Evolutionary conservation across 1,140 invertebrate species (phyloP).

Genomic region (Saccostrea cuccullata): DNA sequence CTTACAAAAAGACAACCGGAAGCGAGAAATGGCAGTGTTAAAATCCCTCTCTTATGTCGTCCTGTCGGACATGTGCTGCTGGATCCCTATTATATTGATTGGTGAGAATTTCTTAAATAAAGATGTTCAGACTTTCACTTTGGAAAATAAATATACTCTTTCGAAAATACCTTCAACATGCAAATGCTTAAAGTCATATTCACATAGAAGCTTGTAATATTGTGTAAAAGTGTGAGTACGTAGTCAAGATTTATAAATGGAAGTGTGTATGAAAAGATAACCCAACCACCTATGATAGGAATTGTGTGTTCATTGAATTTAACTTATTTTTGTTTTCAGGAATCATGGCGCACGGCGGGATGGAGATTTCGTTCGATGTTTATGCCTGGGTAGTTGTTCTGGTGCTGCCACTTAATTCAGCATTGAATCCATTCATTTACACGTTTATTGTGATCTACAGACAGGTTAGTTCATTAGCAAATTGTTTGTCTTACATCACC

Average conservation of each 20-base stretch:
- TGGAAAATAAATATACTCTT: no score
- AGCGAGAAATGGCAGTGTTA: slow-evolving; percentile 50
- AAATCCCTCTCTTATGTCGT: slow-evolving; percentile 75
- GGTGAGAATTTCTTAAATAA: slow-evolving; percentile 51
- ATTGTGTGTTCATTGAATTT: no score
- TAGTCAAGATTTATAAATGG: no score
- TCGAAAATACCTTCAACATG: no score
- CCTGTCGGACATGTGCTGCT: slow-evolving; percentile 75
- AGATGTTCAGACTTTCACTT: no score
- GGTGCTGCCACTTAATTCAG: slow-evolving; percentile 60
- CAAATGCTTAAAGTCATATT: no score
- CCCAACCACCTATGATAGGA: no score
- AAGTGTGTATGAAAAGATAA: no score
- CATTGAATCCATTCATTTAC: slow-evolving; percentile 64
- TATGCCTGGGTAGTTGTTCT: slow-evolving; percentile 58
- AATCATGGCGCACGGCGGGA: slow-evolving; percentile 45
- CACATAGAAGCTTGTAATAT: no score
- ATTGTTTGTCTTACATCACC: neutral
- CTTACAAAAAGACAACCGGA: slow-evolving; percentile 82
- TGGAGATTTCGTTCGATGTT: slow-evolving; percentile 53
- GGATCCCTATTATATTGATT: slow-evolving; percentile 75
- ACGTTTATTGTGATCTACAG: slow-evolving; percentile 39
- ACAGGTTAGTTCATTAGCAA: slow-evolving; percentile 3
- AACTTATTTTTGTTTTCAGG: slow-evolving; percentile 22
- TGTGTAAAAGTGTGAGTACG: no score